These are phyloP conservation scores for Limosa lapponica DNA, from an alignment of 2,797 vertebrate species.

Conservation along the genomic window DNA sequence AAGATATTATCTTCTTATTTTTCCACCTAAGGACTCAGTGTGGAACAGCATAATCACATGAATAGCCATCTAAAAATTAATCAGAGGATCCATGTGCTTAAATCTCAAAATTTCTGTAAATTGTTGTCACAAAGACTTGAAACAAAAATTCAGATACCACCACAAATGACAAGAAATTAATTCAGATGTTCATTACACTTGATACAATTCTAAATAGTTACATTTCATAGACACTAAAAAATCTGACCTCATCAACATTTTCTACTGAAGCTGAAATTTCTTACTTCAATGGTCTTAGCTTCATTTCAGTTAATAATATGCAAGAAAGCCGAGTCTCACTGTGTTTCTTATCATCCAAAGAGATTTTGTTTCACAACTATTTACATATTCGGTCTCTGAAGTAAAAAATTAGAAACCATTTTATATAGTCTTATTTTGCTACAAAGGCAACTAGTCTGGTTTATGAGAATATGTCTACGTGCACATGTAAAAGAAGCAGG, in stretches of 20 bases:
- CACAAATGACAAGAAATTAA: background rate
- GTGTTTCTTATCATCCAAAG: background rate
- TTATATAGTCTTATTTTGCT: background rate
- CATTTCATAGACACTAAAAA: background rate
- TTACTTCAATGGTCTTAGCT: background rate
- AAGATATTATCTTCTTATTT: background rate
- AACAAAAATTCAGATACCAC: background rate
- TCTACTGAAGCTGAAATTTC: background rate
- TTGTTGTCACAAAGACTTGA: background rate
- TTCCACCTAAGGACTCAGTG: background rate
- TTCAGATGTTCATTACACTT: accelerated
- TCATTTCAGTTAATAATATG: background rate
- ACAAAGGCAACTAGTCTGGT: background rate
- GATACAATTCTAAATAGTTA: background rate
- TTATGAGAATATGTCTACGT: background rate
- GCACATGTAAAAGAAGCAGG: background rate
- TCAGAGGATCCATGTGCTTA: background rate
- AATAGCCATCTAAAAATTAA: background rate
- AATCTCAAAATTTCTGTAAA: background rate
- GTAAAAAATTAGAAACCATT: background rate
- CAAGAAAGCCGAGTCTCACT: background rate
- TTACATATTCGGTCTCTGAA: background rate
- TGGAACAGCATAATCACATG: background rate
- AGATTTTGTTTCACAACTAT: background rate
- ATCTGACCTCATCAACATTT: background rate